These are phyloP conservation scores for Scolopax rusticola DNA, from an alignment of 2,797 vertebrate species.

Conservation along the genomic window DNA sequence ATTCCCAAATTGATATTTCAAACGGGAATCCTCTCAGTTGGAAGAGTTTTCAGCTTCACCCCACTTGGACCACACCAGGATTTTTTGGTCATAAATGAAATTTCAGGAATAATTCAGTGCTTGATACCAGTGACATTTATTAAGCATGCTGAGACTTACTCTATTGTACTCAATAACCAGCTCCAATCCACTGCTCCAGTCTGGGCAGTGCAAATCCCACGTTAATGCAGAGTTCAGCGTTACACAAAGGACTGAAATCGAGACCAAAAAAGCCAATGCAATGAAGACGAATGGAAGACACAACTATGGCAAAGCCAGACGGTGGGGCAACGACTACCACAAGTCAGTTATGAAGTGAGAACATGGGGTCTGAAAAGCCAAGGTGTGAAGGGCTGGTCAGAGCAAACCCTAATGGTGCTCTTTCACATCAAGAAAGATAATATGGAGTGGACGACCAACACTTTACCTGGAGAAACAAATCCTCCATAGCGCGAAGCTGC, in stretches of 20 bases:
- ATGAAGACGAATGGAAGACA: accelerated
- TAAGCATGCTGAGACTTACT: not conserved
- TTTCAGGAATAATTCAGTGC: not conserved
- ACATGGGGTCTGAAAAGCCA: not conserved
- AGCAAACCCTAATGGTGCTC: accelerated
- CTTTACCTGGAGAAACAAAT: not conserved
- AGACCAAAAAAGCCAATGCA: not conserved
- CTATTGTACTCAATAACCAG: not conserved
- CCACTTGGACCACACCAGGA: not conserved
- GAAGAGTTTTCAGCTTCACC: not conserved
- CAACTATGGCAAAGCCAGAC: not conserved
- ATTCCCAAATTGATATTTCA: not conserved
- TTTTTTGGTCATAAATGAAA: not conserved
- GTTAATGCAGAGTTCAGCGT: accelerated
- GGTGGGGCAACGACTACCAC: accelerated
- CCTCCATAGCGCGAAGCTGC: accelerated
- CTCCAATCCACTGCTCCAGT: not conserved
- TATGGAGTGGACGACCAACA: accelerated
- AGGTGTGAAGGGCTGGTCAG: not conserved
- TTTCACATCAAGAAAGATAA: not conserved
- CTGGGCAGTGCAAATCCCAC: not conserved
- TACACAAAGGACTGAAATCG: not conserved
- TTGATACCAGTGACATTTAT: not conserved
- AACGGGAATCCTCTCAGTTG: not conserved
- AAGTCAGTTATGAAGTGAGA: not conserved